Percentiles rank a stretch among this genome's conserved stretches.
phyloP scores from a whole-genome alignment of 2,113 vertebrate species.

The Cephalopholis sonnerati region DNA sequence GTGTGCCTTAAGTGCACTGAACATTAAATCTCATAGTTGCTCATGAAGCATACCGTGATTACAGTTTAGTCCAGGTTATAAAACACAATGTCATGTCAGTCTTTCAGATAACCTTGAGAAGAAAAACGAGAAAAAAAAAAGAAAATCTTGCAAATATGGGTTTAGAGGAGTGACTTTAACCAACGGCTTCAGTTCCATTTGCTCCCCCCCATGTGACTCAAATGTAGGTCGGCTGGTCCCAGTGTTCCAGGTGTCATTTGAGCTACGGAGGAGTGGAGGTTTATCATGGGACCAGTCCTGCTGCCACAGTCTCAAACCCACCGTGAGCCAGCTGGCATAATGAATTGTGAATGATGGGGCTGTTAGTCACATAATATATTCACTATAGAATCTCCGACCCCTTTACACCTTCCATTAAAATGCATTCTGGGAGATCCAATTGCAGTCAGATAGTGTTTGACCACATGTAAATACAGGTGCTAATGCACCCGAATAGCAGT shows the following conservation, averaged over 20 bases:
- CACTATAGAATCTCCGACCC: no score
- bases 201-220: constrained; percentile 1
- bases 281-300: constrained; percentile 22
- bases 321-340: constrained; percentile 27
- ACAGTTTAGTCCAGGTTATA: background rate
- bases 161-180: constrained; percentile 8
- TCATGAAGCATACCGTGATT: background rate
- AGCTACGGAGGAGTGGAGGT: constrained; percentile 9
- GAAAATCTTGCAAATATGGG: background rate
- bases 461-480: no score
- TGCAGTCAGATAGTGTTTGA: no score
- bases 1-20: background rate
- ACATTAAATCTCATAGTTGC: background rate
- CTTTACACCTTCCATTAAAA: no score
- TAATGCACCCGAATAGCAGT: no score
- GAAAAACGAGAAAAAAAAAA: background rate
- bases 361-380: no score
- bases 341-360: constrained; percentile 5
- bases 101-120: constrained; percentile 36
- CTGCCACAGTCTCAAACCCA: constrained; percentile 26
- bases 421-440: no score
- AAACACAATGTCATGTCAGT: background rate
- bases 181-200: constrained; percentile 29
- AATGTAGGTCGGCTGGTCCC: constrained; percentile 68
- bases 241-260: constrained; percentile 56